Evolutionary conservation across 2,888 invertebrate species (phyloP), one percentile per base, ranked within the genome.

Genomic region (Drosophila seclusa): DNA sequence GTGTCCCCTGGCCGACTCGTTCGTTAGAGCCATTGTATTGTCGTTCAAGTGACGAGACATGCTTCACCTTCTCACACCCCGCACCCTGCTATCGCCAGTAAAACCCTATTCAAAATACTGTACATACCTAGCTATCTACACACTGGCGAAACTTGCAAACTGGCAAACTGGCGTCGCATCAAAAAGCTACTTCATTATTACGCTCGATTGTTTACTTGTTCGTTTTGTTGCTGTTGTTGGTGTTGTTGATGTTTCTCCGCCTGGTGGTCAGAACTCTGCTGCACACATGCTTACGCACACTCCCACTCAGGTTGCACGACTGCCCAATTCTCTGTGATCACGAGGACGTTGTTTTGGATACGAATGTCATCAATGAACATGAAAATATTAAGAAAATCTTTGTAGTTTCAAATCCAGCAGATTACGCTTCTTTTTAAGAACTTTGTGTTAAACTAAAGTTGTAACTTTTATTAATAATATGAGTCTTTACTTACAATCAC

Each of bases 161-260:
- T 1, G 24, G 36, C 36, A 24, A 57, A 58, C 58, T 65, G 77
- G 78, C 68, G 70, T 57, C 38, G 70, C 80, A 81, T 82, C 79
- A 84, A 80, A 87, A 87, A 68, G 62, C 82, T 76, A 83, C 91
- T 90, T 90, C 90, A 91, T 91, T 91, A 90, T 87, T 83, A 79
- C 89, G 80, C 87, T 85, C 88, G 83, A 90, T 90, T 91, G 89
- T 83, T 84, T 74, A 73, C 71, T 68, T 55, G 48, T 49, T 65
- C 58, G 42, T 58, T 42, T 52, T 68, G 29, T 49, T 72, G 45
- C 29, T 68, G 53, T 61, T 68, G 55, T 34, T 82, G 53, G 34
- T 40, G 42, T 58, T 64, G 64, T 50, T 61, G 52, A 38, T 65
- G 58, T 57, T 71, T 4, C 59, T 48, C 32, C 40, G 29, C 21